Evolutionary conservation across 2,113 vertebrate species (phyloP).

Genomic region (Sinocyclocheilus grahami): DNA sequence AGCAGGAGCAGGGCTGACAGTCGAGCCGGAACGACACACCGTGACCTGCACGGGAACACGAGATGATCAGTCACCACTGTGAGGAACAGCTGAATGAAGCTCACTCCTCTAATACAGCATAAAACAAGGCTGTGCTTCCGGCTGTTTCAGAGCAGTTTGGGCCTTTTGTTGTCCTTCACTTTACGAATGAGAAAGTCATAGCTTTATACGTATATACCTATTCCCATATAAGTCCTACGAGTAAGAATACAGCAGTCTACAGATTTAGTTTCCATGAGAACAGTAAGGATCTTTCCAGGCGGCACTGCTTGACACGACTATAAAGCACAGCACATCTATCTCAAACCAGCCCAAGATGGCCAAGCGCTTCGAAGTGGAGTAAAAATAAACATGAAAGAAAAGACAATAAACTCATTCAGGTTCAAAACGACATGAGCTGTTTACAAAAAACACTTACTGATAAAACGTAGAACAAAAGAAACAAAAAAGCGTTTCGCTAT

Average conservation of each 20-base stretch:
- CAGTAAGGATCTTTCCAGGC: neutral
- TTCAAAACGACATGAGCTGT: constrained; percentile 42
- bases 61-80: neutral
- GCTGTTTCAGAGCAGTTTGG: too few relatives aligned
- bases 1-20: constrained; percentile 91
- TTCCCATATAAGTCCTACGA: neutral
- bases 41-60: constrained; percentile 75
- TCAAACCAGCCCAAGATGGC: constrained; percentile 30
- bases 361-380: constrained; percentile 14
- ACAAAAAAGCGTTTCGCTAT: neutral
- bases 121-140: too few relatives aligned
- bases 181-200: neutral
- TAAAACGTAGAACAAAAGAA: neutral
- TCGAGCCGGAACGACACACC: constrained; percentile 85
- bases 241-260: neutral
- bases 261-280: neutral
- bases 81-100: too few relatives aligned
- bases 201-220: neutral
- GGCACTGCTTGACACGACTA: neutral
- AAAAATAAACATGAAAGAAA: constrained; percentile 51
- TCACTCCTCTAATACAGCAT: too few relatives aligned
- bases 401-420: constrained; percentile 48
- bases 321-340: constrained; percentile 46
- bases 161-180: too few relatives aligned
- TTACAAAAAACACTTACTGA: constrained; percentile 4